Conservation (phyloP, 2,113 vertebrate species). For the Ceuthmochares aereus region DNA sequence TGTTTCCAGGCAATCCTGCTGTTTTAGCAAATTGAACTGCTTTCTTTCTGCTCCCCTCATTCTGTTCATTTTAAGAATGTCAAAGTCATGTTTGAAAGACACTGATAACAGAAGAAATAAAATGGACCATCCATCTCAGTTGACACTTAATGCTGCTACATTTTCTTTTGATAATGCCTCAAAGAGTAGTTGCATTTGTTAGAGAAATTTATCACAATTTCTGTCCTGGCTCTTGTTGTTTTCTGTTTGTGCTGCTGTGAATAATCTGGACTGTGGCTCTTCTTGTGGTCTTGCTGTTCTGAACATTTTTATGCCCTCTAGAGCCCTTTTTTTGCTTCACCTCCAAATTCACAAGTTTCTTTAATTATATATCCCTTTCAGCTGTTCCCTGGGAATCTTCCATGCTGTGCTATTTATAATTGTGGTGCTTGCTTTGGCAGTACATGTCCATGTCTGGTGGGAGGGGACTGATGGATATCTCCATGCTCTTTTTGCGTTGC, state of each 20-base stretch:
- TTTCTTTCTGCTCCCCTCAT: neutral
- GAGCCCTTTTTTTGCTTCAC: neutral
- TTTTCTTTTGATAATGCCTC: neutral
- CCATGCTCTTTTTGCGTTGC: fast-evolving
- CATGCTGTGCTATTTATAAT: neutral
- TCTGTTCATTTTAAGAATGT: neutral
- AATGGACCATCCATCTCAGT: neutral
- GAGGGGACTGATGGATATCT: neutral
- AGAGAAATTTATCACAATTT: neutral
- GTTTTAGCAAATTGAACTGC: neutral
- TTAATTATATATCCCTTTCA: neutral
- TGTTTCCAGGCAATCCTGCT: neutral
- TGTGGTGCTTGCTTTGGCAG: neutral
- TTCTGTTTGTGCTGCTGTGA: neutral
- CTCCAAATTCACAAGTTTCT: neutral
- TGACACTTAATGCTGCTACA: neutral
- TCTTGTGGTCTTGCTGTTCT: neutral
- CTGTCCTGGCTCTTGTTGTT: neutral
- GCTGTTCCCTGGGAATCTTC: neutral
- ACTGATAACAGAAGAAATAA: neutral
- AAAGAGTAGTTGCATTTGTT: neutral
- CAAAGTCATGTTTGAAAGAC: neutral
- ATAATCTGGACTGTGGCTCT: neutral
- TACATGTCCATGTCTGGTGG: neutral
- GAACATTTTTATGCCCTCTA: neutral